These are phyloP conservation scores for Nipponia nippon DNA, from an alignment of 2,113 vertebrate species.

Conservation along the genomic window DNA sequence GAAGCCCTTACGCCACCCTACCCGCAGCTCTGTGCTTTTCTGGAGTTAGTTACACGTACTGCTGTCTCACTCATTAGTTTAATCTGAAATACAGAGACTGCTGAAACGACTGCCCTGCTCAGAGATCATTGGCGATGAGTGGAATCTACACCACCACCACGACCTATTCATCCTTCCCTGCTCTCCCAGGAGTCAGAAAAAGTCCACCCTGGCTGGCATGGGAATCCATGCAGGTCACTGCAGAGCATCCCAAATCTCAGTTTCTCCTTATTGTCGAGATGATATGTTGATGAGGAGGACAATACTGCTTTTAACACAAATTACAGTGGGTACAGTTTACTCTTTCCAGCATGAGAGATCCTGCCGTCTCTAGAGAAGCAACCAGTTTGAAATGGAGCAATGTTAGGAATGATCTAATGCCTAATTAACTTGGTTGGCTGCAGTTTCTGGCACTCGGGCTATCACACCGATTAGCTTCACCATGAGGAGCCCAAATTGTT, in stretches of 20 bases:
- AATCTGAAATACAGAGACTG: not conserved
- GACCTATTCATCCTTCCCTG: not conserved
- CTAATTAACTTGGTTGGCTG: not conserved
- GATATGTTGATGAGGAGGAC: too few species aligned
- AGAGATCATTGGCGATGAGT: not conserved
- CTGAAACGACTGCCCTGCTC: not conserved
- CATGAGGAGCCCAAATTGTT: not conserved
- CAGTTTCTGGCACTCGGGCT: not conserved
- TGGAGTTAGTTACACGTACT: not conserved
- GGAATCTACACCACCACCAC: not conserved
- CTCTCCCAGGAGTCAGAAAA: not conserved
- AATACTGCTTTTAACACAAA: not conserved
- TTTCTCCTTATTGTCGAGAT: not conserved
- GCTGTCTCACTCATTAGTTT: not conserved
- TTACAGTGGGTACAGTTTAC: not conserved
- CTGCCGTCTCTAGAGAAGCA: not conserved
- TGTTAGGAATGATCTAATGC: not conserved
- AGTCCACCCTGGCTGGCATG: not conserved
- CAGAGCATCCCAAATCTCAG: not conserved
- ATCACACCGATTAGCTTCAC: not conserved
- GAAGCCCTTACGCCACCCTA: not conserved
- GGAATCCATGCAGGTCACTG: not conserved
- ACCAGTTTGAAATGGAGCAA: not conserved
- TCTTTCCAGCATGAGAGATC: not conserved
- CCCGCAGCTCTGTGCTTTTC: not conserved